phyloP scores from a whole-genome alignment of 1,140 invertebrate genomes.

The Galendromus occidentalis region DNA sequence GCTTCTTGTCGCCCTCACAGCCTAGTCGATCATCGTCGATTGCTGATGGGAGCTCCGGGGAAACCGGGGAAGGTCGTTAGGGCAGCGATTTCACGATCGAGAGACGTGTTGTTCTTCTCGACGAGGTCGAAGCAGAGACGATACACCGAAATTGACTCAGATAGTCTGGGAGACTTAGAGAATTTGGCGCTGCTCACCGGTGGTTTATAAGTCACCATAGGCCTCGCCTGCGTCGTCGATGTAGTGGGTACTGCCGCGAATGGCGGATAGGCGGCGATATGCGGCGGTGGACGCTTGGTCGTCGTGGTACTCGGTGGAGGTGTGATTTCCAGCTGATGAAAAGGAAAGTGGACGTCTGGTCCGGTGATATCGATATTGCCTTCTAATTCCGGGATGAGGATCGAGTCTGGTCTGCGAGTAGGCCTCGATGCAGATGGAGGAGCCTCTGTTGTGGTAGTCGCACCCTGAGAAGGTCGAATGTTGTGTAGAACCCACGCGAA shows the following conservation, averaged over 20 bases:
- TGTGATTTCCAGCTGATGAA: background rate
- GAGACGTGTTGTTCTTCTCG: too few relatives aligned
- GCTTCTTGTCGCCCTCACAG: too few relatives aligned
- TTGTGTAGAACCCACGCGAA: constrained; percentile 10
- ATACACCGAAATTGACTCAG: too few relatives aligned
- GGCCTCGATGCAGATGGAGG: background rate
- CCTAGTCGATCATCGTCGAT: too few relatives aligned
- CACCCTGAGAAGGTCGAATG: background rate
- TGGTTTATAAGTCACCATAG: background rate
- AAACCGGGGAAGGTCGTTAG: too few relatives aligned
- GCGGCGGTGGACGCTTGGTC: background rate
- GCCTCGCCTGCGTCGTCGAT: background rate
- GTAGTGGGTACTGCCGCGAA: background rate
- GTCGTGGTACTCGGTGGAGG: background rate
- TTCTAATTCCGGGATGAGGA: background rate
- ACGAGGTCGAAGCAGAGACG: too few relatives aligned
- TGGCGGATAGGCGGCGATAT: background rate
- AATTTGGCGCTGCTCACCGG: constrained; percentile 2
- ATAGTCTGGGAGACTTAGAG: too few relatives aligned
- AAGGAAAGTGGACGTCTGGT: background rate
- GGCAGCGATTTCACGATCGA: too few relatives aligned
- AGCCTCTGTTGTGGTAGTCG: too few relatives aligned
- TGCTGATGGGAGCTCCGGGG: too few relatives aligned
- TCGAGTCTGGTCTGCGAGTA: background rate
- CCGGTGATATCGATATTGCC: background rate